Evolutionary conservation across 2,797 vertebrate species (phyloP).

Genomic region (Myotis planiceps): DNA sequence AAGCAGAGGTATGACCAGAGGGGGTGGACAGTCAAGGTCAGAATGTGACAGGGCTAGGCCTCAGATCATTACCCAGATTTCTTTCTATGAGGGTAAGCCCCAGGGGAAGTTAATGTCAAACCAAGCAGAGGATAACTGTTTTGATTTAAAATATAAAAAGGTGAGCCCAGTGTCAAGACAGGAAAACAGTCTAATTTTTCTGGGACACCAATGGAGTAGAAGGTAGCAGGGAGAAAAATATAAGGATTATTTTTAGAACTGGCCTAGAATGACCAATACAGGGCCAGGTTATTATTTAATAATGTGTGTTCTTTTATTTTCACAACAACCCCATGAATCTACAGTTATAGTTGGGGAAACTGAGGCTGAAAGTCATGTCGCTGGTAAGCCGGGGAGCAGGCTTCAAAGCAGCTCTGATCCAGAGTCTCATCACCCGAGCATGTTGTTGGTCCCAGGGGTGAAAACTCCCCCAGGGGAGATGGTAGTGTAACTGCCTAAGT

Average conservation of each 20-base stretch:
- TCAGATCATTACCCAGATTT: not conserved
- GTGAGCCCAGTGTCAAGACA: not conserved
- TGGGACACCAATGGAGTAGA: not conserved
- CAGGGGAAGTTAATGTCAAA: not conserved
- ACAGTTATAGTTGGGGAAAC: not conserved
- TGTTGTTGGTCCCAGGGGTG: not conserved
- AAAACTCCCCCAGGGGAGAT: not conserved
- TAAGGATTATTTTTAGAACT: not conserved
- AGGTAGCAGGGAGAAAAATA: not conserved
- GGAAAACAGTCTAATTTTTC: conserved; percentile 36
- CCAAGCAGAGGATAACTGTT: not conserved
- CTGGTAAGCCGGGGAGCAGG: not conserved
- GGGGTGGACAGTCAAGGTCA: not conserved
- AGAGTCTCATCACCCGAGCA: not conserved
- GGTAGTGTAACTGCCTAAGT: not conserved
- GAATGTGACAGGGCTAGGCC: not conserved
- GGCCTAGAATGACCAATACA: too few species aligned
- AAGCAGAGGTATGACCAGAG: not conserved
- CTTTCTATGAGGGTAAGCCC: not conserved
- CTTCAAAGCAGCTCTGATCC: not conserved
- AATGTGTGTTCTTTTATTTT: conserved; percentile 2
- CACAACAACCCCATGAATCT: not conserved
- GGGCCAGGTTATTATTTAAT: not conserved
- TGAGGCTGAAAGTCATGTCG: not conserved
- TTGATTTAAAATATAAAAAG: conserved; percentile 35